Percentiles rank a stretch among this genome's conserved stretches.
Evolutionary conservation across 2,797 vertebrate species (phyloP).

Genomic region (Lepilemur ruficaudatus): DNA sequence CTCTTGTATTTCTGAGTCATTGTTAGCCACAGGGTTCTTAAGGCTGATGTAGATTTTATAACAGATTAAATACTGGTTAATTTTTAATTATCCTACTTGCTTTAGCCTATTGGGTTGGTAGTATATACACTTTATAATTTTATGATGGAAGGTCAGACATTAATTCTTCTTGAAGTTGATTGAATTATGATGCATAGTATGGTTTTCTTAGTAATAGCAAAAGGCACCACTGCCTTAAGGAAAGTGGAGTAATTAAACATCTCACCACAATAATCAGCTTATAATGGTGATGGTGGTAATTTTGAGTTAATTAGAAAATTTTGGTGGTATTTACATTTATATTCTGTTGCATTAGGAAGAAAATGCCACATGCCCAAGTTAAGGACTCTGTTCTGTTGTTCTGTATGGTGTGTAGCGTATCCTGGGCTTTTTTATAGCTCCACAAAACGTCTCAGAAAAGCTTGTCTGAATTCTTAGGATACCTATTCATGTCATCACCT

Average conservation of each 20-base stretch:
- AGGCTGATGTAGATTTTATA: not conserved
- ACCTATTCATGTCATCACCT: not conserved
- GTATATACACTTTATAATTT: not conserved
- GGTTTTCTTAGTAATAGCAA: not conserved
- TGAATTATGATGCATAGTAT: not conserved
- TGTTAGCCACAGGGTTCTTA: not conserved
- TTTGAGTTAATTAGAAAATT: constrained; percentile 11
- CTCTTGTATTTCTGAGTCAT: not conserved
- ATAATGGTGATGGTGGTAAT: not conserved
- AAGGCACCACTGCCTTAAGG: not conserved
- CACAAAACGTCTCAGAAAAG: not conserved
- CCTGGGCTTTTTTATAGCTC: not conserved
- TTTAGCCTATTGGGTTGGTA: not conserved
- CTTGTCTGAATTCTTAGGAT: not conserved
- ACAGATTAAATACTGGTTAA: constrained; percentile 22
- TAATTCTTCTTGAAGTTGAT: constrained; percentile 11
- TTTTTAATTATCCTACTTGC: not conserved
- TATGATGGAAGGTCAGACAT: not conserved
- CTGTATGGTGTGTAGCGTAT: not conserved
- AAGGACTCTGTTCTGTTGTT: not conserved
- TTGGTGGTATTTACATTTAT: not conserved
- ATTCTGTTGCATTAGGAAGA: not conserved
- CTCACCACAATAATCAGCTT: not conserved
- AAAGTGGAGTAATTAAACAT: constrained; percentile 9
- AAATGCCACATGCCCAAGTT: not conserved